Evolutionary conservation across 2,888 invertebrate species (phyloP), one percentile per base, ranked within the genome.

Genomic region (Caenorhabditis plicata): DNA sequence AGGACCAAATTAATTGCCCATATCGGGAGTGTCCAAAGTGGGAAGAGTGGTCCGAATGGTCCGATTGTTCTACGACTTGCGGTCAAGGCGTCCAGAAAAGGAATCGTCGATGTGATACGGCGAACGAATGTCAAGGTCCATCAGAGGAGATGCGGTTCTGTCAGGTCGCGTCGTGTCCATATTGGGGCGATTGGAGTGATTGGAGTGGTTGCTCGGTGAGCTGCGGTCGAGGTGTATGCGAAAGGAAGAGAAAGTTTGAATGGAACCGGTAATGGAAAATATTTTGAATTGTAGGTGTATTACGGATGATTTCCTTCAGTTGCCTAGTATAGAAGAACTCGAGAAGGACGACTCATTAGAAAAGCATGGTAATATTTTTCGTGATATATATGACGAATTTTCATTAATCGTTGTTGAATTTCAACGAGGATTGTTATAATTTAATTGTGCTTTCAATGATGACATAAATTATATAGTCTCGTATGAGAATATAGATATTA

Each of bases 161-260:
- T 43, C 69, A 69, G 51, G 40, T 71, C 2, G 61, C 70, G 0
- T 62, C 70, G 13, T 72, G 72, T 47, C 72, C 72, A 1, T 72
- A 68, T 48, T 72, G 68, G 68, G 58, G 64, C 17, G 68, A 68
- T 43, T 72, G 72, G 72, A 51, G 46, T 15, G 53, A 57, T 19
- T 72, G 72, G 72, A 56, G 68, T 33, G 72, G 72, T 2, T 72
- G 72, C 20, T 72, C 72, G 17, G 69, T 68, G 31, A 69, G 57
- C 27, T 69, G 69, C 44, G 72, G 72, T 19, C 45, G 54, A 39
- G 72, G 72, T 23, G 64, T 67, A 11, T 72, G 72, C 23, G 63
- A 68, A 26, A 36, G 70, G 38, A 63, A 55, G 1, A 38, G 72
- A 25, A 70, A 31, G 40, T 29, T 38, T 20, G 17, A 20, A 20